These are phyloP conservation scores for Papilio polyxenes DNA, from an alignment of 1,140 invertebrate species.

Conservation along the genomic window DNA sequence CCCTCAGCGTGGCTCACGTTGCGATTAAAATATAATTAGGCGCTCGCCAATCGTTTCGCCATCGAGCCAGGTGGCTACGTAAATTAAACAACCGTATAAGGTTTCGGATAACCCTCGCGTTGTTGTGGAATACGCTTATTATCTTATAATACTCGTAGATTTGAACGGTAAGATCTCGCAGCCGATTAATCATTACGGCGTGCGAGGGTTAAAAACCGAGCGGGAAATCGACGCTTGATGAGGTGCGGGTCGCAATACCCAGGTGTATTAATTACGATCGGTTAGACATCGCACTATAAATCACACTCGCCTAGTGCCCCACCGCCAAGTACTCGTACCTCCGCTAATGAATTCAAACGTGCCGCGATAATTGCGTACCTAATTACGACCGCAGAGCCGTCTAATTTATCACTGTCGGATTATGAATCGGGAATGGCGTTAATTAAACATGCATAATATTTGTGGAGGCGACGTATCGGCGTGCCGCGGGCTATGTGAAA, in stretches of 20 bases:
- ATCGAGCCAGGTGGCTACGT: conserved; percentile 77
- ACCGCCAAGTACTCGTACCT: conserved; percentile 49
- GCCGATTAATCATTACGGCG: conserved; percentile 65
- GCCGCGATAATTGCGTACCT: conserved; percentile 78
- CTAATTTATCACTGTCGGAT: conserved; percentile 80
- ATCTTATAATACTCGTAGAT: conserved; percentile 64
- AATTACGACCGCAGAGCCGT: conserved; percentile 72
- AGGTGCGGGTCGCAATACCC: conserved; percentile 51
- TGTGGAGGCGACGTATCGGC: conserved; percentile 62
- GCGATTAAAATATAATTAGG: conserved; percentile 80
- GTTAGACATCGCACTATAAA: conserved; percentile 72
- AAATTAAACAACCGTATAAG: conserved; percentile 76
- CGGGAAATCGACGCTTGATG: conserved; percentile 56
- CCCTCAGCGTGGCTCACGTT: conserved; percentile 59
- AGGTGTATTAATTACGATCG: conserved; percentile 72
- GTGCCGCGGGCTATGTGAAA: conserved; percentile 52
- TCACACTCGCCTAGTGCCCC: conserved; percentile 66
- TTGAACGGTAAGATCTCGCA: conserved; percentile 57
- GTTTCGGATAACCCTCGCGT: conserved; percentile 70
- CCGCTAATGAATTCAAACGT: conserved; percentile 78
- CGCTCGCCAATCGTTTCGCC: conserved; percentile 76
- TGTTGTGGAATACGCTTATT: conserved; percentile 66
- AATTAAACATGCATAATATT: conserved; percentile 79
- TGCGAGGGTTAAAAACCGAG: conserved; percentile 57
- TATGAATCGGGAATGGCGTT: conserved; percentile 78